Percentiles rank a stretch among this genome's conserved stretches.
Evolutionary conservation across 2,888 invertebrate species (phyloP).

Genomic region (Aphidius colemani): DNA sequence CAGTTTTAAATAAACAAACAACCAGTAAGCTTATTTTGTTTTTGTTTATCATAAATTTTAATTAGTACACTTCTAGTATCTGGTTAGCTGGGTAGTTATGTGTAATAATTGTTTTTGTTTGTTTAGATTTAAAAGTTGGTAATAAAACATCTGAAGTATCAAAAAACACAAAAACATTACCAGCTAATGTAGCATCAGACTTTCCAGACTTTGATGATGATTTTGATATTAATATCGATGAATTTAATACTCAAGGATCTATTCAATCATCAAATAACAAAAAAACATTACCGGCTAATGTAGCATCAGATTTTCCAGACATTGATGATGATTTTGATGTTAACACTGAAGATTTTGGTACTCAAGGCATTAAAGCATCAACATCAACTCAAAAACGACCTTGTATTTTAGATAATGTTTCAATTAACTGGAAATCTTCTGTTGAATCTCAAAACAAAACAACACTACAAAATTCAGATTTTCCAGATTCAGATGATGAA

Average conservation of each 20-base stretch:
- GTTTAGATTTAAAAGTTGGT: background rate
- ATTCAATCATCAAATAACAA: background rate
- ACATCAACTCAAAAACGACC: background rate
- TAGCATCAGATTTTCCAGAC: slow-evolving; percentile 47
- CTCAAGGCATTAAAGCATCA: background rate
- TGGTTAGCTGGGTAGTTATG: too few species aligned
- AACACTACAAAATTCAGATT: slow-evolving; percentile 4
- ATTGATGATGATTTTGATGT: slow-evolving; percentile 25
- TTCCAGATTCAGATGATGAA: slow-evolving; percentile 19
- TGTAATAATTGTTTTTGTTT: background rate
- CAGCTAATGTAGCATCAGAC: background rate
- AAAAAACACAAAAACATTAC: background rate
- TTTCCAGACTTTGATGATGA: slow-evolving; percentile 20
- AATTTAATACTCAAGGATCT: background rate
- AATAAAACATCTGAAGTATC: background rate
- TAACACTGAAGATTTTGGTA: slow-evolving; percentile 44
- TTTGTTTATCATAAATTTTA: background rate
- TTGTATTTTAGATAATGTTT: background rate
- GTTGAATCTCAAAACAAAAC: background rate
- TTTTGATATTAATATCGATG: background rate
- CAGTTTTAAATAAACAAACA: slow-evolving; percentile 41
- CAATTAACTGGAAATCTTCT: background rate
- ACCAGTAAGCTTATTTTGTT: slow-evolving; percentile 40
- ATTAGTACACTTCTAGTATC: too few species aligned
- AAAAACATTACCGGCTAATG: slow-evolving; percentile 48